A percentile compares a stretch with the other conserved stretches of the same genome.
Conservation (phyloP, 1,140 invertebrate species). For the Cataglyphis hispanica region DNA sequence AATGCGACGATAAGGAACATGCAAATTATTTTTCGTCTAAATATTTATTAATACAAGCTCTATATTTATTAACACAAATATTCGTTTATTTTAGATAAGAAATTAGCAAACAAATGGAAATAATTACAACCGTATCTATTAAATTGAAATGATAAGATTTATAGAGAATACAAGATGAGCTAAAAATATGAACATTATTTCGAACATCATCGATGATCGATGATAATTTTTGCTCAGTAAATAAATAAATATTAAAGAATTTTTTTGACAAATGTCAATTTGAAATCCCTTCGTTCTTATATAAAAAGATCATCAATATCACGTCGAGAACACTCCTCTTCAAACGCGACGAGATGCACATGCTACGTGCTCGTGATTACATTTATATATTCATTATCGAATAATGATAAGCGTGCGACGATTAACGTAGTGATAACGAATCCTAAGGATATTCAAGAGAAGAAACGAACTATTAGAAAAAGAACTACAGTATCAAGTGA, state of each 20-base stretch:
- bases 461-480: background rate
- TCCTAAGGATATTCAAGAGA: slow-evolving; percentile 16
- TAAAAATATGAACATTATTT: background rate
- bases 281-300: background rate
- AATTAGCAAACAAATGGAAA: background rate
- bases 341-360: slow-evolving; percentile 54
- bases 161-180: background rate
- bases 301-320: slow-evolving; percentile 20
- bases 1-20: background rate
- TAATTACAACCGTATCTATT: background rate
- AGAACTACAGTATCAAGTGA: slow-evolving; percentile 7
- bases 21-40: background rate
- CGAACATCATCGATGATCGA: background rate
- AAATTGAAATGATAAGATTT: background rate
- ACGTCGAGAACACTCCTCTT: slow-evolving; percentile 52
- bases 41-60: background rate
- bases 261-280: background rate
- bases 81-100: background rate
- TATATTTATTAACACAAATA: background rate
- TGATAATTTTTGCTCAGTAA: background rate
- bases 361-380: slow-evolving; percentile 70
- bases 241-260: background rate
- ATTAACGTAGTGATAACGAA: slow-evolving; percentile 40
- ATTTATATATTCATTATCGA: slow-evolving; percentile 19
- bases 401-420: slow-evolving; percentile 63